These are phyloP conservation scores for Eueremaeus valkanovi DNA, from an alignment of 2,888 invertebrate genomes.

Conservation along the genomic window DNA sequence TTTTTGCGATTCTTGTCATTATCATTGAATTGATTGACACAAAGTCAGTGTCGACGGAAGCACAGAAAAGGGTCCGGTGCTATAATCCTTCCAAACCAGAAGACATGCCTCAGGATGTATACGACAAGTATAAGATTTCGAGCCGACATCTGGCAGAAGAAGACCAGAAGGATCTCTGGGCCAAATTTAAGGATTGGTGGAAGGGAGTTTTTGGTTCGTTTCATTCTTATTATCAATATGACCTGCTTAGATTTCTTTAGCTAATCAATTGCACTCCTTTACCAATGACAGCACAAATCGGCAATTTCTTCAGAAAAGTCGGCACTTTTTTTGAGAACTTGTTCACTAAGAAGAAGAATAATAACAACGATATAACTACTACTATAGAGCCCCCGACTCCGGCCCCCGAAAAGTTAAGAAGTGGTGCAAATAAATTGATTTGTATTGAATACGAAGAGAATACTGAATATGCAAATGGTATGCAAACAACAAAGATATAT, in stretches of 20 bases:
- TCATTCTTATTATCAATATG: background rate
- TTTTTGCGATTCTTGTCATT: background rate
- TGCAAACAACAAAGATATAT: background rate
- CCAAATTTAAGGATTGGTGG: background rate
- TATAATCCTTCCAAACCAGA: conserved; percentile 16
- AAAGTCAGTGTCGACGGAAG: background rate
- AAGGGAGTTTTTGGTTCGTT: background rate
- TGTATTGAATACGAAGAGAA: conserved; percentile 9
- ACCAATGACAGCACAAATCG: background rate
- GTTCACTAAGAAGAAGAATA: background rate
- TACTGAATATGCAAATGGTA: background rate
- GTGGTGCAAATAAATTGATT: background rate
- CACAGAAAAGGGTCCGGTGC: background rate
- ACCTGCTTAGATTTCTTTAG: background rate
- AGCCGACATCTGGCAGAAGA: background rate
- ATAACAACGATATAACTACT: background rate
- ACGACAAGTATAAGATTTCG: conserved; percentile 15
- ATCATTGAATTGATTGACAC: background rate
- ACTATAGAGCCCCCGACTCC: conserved; percentile 16
- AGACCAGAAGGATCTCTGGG: background rate
- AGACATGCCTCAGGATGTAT: conserved; percentile 37
- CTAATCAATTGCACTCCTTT: background rate
- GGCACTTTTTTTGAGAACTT: background rate
- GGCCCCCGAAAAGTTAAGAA: background rate
- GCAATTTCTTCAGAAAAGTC: conserved; percentile 14